Base-by-base conservation (phyloP, 2,888 invertebrate genomes). In the Lepidocyrtinus sp. region DNA sequence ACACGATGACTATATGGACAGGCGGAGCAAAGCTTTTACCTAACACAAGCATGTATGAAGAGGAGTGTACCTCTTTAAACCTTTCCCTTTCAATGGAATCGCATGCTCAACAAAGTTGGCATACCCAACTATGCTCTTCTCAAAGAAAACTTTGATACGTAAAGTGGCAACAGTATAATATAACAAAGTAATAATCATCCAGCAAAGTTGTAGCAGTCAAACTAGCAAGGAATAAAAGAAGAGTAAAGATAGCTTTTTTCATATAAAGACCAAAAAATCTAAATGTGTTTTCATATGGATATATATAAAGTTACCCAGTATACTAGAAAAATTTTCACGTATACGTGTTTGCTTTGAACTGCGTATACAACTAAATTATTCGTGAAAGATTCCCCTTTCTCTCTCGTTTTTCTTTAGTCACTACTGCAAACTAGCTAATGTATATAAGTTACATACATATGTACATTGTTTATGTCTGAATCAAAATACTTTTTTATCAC, bases 51-150 rank as follows among this genome's bases (percentile, higher is more conserved):
- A 7, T 55, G 15, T n/a, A 55, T 36, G 12, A n/a, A 46, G 15
- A 12, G n/a, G 50, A 50, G 69, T 21, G 50, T 45, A 75, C 69
- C 75, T 69, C 68, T 69, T 22, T 69, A 69, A 72, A 68, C 82
- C 78, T 82, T 82, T 79, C 82, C 78, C 78, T 82, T 82, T 79
- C 78, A 70, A 36, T 72, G 64, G 67, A 71, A 65, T 71, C 72
- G 55, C 72, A 69, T 79, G 72, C 75, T 79, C 62, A 12, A 50
- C 50, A 50, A 50, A 50, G 62, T 25, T 64, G 5, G 45, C 45
- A 21, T 45, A 36, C 70, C 50, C 74, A 61, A 61, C 12, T 36
- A 36, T 36, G 12, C 12, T 36, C 5, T 36, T n/a, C 17, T 17
- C 50, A 50, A 50, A 50, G n/a, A 50, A 50, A 50, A 50, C 50